phyloP scores from a whole-genome alignment of 2,797 vertebrate genomes.

The Clarias fuscus region DNA sequence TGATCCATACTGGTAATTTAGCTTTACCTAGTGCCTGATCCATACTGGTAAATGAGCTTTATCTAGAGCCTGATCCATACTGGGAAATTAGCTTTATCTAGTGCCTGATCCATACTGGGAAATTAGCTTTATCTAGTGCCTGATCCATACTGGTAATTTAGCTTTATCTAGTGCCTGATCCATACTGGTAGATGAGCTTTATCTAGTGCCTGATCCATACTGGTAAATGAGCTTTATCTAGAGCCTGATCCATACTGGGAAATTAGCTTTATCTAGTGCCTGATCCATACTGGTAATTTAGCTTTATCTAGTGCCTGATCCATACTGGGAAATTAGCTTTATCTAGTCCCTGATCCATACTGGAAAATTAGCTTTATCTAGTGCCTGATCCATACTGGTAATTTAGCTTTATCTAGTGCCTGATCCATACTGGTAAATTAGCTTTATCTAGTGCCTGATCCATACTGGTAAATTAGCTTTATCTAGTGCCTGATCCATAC shows the following conservation, averaged over 20 bases:
- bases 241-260: too few species aligned
- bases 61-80: neutral
- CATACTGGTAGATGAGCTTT: neutral
- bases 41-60: neutral
- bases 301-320: neutral
- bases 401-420: neutral
- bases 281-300: neutral
- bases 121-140: neutral
- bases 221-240: neutral
- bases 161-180: neutral
- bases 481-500: neutral
- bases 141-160: neutral
- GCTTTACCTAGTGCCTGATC: neutral
- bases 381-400: neutral
- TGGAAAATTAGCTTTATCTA: neutral
- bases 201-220: too few species aligned
- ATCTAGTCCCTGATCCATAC: neutral
- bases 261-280: too few species aligned
- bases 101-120: too few species aligned
- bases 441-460: neutral
- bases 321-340: neutral
- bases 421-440: fast-evolving
- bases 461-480: neutral
- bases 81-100: neutral
- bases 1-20: neutral